These are phyloP conservation scores for Gymnarchus niloticus DNA, from an alignment of 2,113 vertebrate species.

Conservation along the genomic window DNA sequence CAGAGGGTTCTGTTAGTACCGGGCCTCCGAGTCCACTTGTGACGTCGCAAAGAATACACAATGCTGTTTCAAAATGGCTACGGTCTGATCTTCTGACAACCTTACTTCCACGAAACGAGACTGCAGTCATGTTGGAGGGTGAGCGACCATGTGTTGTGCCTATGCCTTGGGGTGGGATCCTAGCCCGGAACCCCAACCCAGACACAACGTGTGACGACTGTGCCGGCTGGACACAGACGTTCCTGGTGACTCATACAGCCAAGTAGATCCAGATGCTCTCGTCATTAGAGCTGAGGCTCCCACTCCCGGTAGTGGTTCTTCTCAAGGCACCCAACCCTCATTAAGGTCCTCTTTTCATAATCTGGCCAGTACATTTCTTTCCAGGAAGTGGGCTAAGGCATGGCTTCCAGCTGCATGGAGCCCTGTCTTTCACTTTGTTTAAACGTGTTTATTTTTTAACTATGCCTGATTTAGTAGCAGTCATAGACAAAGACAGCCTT, in stretches of 20 bases:
- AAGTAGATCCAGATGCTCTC: not conserved
- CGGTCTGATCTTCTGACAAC: too few species aligned
- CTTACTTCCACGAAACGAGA: not conserved
- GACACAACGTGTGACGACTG: not conserved
- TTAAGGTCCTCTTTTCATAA: not conserved
- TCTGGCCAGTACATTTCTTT: not conserved
- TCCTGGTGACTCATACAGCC: not conserved
- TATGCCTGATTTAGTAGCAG: not conserved
- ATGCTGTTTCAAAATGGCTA: too few species aligned
- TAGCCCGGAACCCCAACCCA: too few species aligned
- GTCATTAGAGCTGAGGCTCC: not conserved
- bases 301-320: not conserved
- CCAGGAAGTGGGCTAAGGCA: not conserved
- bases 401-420: not conserved
- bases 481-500: not conserved
- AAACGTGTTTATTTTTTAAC: not conserved
- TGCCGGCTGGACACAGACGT: not conserved
- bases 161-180: too few species aligned
- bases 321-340: not conserved
- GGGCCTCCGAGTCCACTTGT: not conserved
- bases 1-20: not conserved
- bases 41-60: not conserved
- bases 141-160: too few species aligned
- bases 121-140: too few species aligned
- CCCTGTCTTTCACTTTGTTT: not conserved